A percentile compares a stretch with the other conserved stretches of the same genome.
phyloP scores from a whole-genome alignment of 2,888 invertebrate genomes.

The Parnassius mnemosyne region DNA sequence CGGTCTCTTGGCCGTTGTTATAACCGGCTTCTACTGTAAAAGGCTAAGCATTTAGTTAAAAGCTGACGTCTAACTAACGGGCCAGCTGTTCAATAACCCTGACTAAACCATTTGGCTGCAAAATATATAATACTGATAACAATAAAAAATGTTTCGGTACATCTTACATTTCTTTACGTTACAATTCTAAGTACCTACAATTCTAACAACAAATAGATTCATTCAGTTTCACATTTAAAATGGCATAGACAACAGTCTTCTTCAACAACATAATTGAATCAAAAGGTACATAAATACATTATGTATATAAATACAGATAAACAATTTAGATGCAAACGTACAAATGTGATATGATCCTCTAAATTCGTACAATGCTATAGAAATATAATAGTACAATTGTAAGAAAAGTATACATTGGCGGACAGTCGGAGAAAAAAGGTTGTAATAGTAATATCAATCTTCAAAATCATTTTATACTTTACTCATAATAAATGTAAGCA shows the following conservation, averaged over 20 bases:
- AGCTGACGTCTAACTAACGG: too few species aligned
- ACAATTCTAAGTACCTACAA: conserved; percentile 37
- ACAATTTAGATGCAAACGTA: conserved; percentile 46
- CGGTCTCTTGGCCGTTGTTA: too few species aligned
- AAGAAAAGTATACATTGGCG: conserved; percentile 23
- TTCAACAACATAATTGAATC: conserved; percentile 40
- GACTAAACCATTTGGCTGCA: too few species aligned
- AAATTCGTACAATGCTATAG: conserved; percentile 49
- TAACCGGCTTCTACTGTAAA: too few species aligned
- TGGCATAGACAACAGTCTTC: conserved; percentile 54
- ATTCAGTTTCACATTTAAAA: conserved; percentile 37
- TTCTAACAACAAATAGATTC: conserved; percentile 33
- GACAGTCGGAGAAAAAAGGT: conserved; percentile 35
- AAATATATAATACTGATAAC: too few species aligned
- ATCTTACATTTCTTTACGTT: neutral
- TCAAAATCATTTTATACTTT: neutral
- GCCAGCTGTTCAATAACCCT: too few species aligned
- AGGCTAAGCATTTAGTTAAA: too few species aligned
- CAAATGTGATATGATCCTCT: conserved; percentile 68
- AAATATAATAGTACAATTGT: conserved; percentile 18
- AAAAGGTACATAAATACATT: conserved; percentile 21
- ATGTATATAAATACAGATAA: conserved; percentile 29
- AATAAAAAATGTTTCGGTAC: too few species aligned
- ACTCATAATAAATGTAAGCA: conserved; percentile 7
- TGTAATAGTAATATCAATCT: too few species aligned